Percentiles rank a stretch among this genome's conserved stretches.
Evolutionary conservation across 1,140 invertebrate species (phyloP).

Genomic region (Metopolophium dirhodum): DNA sequence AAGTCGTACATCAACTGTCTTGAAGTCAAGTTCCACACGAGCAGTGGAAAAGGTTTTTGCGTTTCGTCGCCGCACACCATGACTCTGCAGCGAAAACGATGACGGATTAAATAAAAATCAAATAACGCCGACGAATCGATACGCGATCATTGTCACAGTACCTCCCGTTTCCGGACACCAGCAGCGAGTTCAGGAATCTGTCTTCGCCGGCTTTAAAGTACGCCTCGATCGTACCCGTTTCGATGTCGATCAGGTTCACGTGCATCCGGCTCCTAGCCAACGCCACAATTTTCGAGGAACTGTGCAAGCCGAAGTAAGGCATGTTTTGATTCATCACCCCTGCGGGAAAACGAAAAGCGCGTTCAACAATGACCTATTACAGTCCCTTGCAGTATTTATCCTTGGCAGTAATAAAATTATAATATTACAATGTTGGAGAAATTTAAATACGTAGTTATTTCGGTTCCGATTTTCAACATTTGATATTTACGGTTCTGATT

Average conservation of each 20-base stretch:
- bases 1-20: constrained; percentile 85
- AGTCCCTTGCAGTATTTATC: background rate
- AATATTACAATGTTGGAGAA: background rate
- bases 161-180: constrained; percentile 86
- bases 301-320: constrained; percentile 85
- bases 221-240: constrained; percentile 81
- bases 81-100: constrained; percentile 66
- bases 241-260: constrained; percentile 86
- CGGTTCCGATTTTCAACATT: background rate
- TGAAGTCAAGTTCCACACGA: constrained; percentile 86
- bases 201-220: constrained; percentile 89
- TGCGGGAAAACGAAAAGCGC: constrained; percentile 60
- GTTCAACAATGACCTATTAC: background rate
- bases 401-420: background rate
- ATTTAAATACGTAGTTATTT: background rate
- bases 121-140: background rate
- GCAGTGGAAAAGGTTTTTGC: constrained; percentile 86
- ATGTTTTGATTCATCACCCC: constrained; percentile 92
- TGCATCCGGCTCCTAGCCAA: constrained; percentile 88
- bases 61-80: constrained; percentile 90
- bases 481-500: background rate
- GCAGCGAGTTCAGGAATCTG: constrained; percentile 84
- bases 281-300: constrained; percentile 78
- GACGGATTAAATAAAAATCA: background rate
- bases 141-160: constrained; percentile 60